A percentile compares a stretch with the other conserved stretches of the same genome.
Evolutionary conservation across 1,140 invertebrate genomes (phyloP).

Genomic region (Antheraea pernyi): DNA sequence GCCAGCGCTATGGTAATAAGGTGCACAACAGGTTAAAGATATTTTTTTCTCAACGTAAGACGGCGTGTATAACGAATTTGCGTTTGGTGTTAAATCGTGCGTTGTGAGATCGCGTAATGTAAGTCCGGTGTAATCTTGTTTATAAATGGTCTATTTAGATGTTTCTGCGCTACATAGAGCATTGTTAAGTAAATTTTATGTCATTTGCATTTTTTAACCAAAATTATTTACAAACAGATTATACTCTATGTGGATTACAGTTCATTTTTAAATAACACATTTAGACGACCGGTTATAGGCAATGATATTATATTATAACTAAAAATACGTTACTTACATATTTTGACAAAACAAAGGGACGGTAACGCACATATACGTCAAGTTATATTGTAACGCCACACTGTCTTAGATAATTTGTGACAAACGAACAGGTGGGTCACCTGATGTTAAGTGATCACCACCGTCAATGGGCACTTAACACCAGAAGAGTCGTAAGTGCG

Average conservation of each 20-base stretch:
- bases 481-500: too few relatives aligned
- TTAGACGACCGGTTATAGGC: too few relatives aligned
- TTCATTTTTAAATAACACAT: neutral
- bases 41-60: constrained; percentile 70
- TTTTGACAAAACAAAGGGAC: too few relatives aligned
- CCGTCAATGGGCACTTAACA: too few relatives aligned
- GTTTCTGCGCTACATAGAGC: constrained; percentile 51
- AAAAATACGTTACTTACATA: too few relatives aligned
- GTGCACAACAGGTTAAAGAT: constrained; percentile 66
- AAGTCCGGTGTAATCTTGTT: constrained; percentile 57
- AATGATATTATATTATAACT: too few relatives aligned
- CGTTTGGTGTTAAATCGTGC: constrained; percentile 73
- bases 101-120: constrained; percentile 42
- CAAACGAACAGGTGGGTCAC: too few relatives aligned
- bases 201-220: constrained; percentile 10
- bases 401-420: too few relatives aligned
- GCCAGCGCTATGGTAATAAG: constrained; percentile 67
- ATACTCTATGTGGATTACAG: neutral
- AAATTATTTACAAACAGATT: neutral
- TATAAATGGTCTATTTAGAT: constrained; percentile 70
- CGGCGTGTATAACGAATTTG: constrained; percentile 76
- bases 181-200: constrained; percentile 64
- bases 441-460: too few relatives aligned
- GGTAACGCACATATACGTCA: too few relatives aligned
- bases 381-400: too few relatives aligned